These are phyloP conservation scores for Meriones psammophilus DNA, from an alignment of 2,797 vertebrate species.

Conservation along the genomic window DNA sequence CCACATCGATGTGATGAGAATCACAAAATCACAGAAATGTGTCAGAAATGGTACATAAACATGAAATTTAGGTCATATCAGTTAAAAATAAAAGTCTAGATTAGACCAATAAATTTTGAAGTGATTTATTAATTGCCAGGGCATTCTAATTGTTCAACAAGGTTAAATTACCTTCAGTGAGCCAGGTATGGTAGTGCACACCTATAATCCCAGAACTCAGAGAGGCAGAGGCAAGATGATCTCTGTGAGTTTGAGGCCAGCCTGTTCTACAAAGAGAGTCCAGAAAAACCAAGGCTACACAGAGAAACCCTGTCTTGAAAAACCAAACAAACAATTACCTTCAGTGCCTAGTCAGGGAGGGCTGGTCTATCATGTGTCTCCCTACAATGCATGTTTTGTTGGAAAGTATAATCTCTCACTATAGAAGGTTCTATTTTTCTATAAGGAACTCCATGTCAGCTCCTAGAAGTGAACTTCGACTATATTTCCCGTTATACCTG, in stretches of 20 bases:
- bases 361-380: not conserved
- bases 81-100: conserved; percentile 3
- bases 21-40: not conserved
- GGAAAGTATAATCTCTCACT: not conserved
- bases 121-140: not conserved
- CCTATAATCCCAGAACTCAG: too few relatives aligned
- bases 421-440: not conserved
- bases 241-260: too few relatives aligned
- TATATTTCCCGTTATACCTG: not conserved
- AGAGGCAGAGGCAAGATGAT: too few relatives aligned
- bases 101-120: not conserved
- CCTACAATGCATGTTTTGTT: not conserved
- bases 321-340: not conserved
- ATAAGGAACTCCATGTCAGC: not conserved
- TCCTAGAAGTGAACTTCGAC: conserved; percentile 16
- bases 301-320: too few relatives aligned
- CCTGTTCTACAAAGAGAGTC: too few relatives aligned
- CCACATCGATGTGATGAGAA: not conserved
- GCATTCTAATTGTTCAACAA: not conserved
- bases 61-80: not conserved
- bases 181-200: too few relatives aligned
- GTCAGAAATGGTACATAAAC: not conserved
- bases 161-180: not conserved
- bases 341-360: not conserved
- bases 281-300: too few relatives aligned